Evolutionary conservation across 2,797 vertebrate genomes (phyloP).

Genomic region (Cyprinella venusta): DNA sequence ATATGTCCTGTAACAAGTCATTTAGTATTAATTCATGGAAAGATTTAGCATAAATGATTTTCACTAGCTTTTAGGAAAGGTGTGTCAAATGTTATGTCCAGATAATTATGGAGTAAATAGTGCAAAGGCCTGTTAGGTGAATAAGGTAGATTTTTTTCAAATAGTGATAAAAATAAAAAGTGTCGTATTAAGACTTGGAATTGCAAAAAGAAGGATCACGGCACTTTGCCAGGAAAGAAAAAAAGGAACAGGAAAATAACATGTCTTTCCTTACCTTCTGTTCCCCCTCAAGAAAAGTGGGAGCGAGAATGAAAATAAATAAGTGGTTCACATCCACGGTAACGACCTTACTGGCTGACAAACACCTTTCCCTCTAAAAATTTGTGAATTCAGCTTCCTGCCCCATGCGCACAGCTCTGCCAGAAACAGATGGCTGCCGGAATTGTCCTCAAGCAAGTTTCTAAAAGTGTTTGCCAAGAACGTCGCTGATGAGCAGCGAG

Average conservation of each 20-base stretch:
- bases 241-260: constrained; percentile 61
- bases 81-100: background rate
- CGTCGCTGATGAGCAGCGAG: constrained; percentile 63
- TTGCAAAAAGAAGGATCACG: constrained; percentile 19
- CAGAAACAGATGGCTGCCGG: constrained; percentile 86
- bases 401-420: constrained; percentile 67
- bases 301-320: constrained; percentile 65
- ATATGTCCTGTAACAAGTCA: background rate
- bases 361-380: constrained; percentile 78
- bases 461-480: constrained; percentile 75
- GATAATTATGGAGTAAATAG: background rate
- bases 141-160: constrained; percentile 32
- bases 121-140: background rate
- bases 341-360: constrained; percentile 75
- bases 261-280: constrained; percentile 69
- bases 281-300: constrained; percentile 61
- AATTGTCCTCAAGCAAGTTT: constrained; percentile 81
- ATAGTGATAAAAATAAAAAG: constrained; percentile 12
- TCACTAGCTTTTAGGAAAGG: background rate
- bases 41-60: background rate
- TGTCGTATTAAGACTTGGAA: constrained; percentile 41
- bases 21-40: background rate
- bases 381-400: constrained; percentile 80
- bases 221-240: constrained; percentile 48
- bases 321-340: constrained; percentile 69